Evolutionary conservation across 2,113 vertebrate species (phyloP), one percentile per base, ranked within the genome.

Genomic region (Anguilla japonica): DNA sequence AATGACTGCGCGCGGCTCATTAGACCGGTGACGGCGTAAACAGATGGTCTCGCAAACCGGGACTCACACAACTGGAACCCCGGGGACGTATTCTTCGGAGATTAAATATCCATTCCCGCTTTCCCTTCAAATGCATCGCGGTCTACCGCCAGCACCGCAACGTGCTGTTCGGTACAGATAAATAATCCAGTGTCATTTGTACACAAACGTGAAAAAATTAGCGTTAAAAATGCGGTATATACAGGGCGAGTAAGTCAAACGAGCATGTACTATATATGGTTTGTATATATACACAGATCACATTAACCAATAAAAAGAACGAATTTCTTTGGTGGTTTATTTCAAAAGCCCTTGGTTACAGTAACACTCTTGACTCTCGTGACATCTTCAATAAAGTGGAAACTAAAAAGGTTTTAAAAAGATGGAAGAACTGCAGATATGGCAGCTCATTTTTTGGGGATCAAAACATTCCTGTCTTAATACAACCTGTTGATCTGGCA

Each of bases 1-100:
- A 95, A 95, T 94, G 93, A 94, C 89, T 90, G 90, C 91, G 92
- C 89, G 93, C 91, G 95, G 92, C 93, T 95, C 93, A 95, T 95
- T 94, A 94, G 93, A 89, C 92, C 88, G 86, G 90, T 92, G 92
- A 93, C 95, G 94, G 93, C 92, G 93, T 94, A 93, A 94, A 94
- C 94, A 94, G 94, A 95, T 95, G 94, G 94, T 81, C 84, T 82
- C n/a, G 87, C 71, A 53, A 60, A 83, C 84, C 81, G 46, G 67
- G 80, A 87, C 84, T 75, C 81, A 41, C 53, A 75, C 41, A 84
- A 81, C 92, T 91, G 91, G 92, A 88, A 90, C 86, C 91, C 91
- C 90, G 87, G 67, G 89, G 89, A 89, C 91, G 85, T 16, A 90
- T 94, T 80, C 67, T 80, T 60, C 29, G 50, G 79, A 57, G 79